These are phyloP conservation scores for Zaprionus capensis DNA, from an alignment of 1,140 invertebrate genomes.

Conservation along the genomic window DNA sequence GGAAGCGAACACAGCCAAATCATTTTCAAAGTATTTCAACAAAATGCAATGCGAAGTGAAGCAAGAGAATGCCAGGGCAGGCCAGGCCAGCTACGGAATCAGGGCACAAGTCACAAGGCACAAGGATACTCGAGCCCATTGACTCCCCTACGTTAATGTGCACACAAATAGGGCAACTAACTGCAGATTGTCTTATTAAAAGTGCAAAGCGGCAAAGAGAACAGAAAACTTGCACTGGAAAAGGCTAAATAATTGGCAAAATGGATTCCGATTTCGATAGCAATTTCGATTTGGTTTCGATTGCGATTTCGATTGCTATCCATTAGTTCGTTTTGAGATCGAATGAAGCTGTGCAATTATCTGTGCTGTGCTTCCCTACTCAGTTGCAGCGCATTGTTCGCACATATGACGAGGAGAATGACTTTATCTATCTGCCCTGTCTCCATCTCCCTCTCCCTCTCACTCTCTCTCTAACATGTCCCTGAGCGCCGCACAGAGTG, in stretches of 20 bases:
- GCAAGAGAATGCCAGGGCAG: constrained; percentile 25
- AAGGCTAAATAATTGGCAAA: not conserved
- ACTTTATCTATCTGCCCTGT: constrained; percentile 16
- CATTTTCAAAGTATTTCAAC: constrained; percentile 74
- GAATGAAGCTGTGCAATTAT: not conserved
- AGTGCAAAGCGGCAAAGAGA: not conserved
- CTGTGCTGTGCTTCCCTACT: constrained; percentile 7
- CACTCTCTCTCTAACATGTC: constrained; percentile 30
- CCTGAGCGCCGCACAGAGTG: constrained; percentile 39
- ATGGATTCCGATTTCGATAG: not conserved
- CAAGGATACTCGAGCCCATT: constrained; percentile 12
- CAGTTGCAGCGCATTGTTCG: constrained; percentile 6
- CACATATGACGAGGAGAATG: not conserved
- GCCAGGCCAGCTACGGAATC: constrained; percentile 1
- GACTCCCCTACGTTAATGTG: not conserved
- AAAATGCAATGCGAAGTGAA: constrained; percentile 60
- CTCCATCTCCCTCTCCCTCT: not conserved
- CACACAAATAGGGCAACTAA: constrained; percentile 32
- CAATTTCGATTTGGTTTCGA: constrained; percentile 1
- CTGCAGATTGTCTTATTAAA: constrained; percentile 8
- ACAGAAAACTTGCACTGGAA: not conserved
- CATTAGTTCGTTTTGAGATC: constrained; percentile 1
- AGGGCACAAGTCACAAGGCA: constrained; percentile 18
- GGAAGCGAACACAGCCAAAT: constrained; percentile 55
- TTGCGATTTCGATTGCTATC: constrained; percentile 3